Percentiles rank a stretch among this genome's conserved stretches.
These are phyloP conservation scores for Pheosia tremula DNA, from an alignment of 2,888 invertebrate genomes.

Conservation along the genomic window DNA sequence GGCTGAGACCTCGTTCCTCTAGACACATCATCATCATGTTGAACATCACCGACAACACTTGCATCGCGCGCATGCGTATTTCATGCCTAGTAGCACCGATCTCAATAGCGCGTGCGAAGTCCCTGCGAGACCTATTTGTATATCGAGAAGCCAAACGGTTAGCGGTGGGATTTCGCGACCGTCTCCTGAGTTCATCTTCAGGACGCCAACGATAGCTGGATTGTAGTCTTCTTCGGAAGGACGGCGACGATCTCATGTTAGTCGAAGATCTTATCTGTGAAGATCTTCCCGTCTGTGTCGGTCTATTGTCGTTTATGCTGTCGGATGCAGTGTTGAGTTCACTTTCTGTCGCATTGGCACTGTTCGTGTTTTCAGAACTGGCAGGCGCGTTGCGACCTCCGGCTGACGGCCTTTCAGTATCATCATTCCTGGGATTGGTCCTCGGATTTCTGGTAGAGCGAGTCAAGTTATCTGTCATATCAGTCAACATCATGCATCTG, in stretches of 20 bases:
- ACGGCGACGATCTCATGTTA: conserved; percentile 48
- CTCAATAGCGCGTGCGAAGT: conserved; percentile 66
- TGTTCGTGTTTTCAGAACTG: conserved; percentile 31
- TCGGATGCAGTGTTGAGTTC: conserved; percentile 40
- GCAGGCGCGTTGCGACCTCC: conserved; percentile 37
- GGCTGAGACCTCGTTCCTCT: conserved; percentile 75
- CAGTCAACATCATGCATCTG: conserved; percentile 73
- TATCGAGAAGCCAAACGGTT: conserved; percentile 57
- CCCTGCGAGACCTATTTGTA: conserved; percentile 60
- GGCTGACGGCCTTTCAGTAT: conserved; percentile 39
- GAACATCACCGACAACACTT: conserved; percentile 79
- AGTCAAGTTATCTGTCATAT: conserved; percentile 61
- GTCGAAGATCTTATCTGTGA: conserved; percentile 47
- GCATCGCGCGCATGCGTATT: conserved; percentile 80
- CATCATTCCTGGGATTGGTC: conserved; percentile 48
- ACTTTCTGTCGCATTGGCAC: conserved; percentile 33
- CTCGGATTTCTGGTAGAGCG: conserved; percentile 45
- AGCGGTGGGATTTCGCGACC: conserved; percentile 52
- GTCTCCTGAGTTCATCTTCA: conserved; percentile 65
- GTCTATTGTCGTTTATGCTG: conserved; percentile 28
- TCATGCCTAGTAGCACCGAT: conserved; percentile 75
- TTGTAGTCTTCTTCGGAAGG: conserved; percentile 57
- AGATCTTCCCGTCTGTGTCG: conserved; percentile 35
- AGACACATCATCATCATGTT: conserved; percentile 83
- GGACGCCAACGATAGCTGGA: conserved; percentile 63